Evolutionary conservation across 2,888 invertebrate species (phyloP), one percentile per base, ranked within the genome.

Genomic region (Lucinisca nassula): DNA sequence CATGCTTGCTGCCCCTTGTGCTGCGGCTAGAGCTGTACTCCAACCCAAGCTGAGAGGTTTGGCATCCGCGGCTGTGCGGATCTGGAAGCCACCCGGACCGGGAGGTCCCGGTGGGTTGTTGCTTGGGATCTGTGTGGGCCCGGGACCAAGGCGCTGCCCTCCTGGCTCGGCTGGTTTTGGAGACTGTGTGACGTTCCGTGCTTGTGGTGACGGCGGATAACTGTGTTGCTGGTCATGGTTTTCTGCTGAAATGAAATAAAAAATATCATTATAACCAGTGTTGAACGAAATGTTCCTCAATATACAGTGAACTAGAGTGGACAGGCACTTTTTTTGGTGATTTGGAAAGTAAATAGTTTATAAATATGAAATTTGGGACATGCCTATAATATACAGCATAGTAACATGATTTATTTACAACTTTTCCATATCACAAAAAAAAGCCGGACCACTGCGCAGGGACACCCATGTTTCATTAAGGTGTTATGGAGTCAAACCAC

Each of bases 1-100:
- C 96, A 96, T 97, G 82, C 92, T 94, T 74, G 95, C 92, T 45
- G 94, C 94, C 81, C 94, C 94, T 49, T 74, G 74, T 55, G 96
- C 96, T 76, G 96, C 96, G 79, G 96, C 96, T 89, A 97, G 95
- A 40, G 97, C 97, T 79, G 97, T 96, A 93, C 96, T 96, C 97
- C 97, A 97, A 91, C 97, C 97, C 89, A 96, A 95, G 83, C 95
- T 96, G 73, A 96, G 94, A 38, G 93, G 93, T 85, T 93, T 74
- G 75, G 92, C 91, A 84, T 90, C 91, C 38, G 84, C 79, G 27
- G 75, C 77, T 55, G 77, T 35, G 49, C 85, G 78, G 37, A 82
- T 74, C 12, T 82, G 87, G 32, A 74, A 61, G 73, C 70, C 51
- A 30, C 85, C 83, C 32, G 78, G 80, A 30, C 76, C 72, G 55